phyloP scores from a whole-genome alignment of 2,888 invertebrate genomes.

The Matsumyia berberina region DNA sequence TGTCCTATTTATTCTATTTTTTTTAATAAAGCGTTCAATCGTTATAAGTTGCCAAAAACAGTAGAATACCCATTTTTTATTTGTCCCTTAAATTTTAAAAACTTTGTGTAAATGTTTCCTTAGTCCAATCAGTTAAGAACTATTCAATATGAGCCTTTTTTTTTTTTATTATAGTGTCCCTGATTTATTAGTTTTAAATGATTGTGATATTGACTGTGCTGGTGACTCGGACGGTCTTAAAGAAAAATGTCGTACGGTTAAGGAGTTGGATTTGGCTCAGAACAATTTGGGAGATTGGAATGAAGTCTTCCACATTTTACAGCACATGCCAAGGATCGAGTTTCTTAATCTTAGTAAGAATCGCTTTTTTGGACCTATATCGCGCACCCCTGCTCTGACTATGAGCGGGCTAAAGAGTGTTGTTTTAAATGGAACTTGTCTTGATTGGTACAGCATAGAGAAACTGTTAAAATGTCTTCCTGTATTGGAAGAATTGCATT shows the following conservation, averaged over 20 bases:
- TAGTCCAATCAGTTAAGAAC: not conserved
- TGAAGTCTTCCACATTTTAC: slow-evolving; percentile 94
- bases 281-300: slow-evolving; percentile 95
- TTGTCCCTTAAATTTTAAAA: no score
- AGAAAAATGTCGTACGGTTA: slow-evolving; percentile 94
- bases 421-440: slow-evolving; percentile 94
- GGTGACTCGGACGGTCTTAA: slow-evolving; percentile 92
- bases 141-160: not conserved
- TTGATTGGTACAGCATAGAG: slow-evolving; percentile 93
- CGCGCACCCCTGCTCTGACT: slow-evolving; percentile 82
- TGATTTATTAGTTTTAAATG: slow-evolving; percentile 93
- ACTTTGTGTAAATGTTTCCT: no score
- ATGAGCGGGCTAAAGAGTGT: slow-evolving; percentile 89
- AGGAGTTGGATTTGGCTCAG: slow-evolving; percentile 96
- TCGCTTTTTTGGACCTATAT: slow-evolving; percentile 89
- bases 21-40: no score
- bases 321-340: slow-evolving; percentile 94
- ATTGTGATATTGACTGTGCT: slow-evolving; percentile 95
- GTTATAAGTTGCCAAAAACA: no score
- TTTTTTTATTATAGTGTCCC: slow-evolving; percentile 87
- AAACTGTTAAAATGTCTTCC: slow-evolving; percentile 90
- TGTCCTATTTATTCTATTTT: no score
- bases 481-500: slow-evolving; percentile 94
- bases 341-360: slow-evolving; percentile 97
- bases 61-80: no score